Base-by-base conservation (phyloP, 2,797 vertebrate genomes). In the Atherinosoma microstoma region DNA sequence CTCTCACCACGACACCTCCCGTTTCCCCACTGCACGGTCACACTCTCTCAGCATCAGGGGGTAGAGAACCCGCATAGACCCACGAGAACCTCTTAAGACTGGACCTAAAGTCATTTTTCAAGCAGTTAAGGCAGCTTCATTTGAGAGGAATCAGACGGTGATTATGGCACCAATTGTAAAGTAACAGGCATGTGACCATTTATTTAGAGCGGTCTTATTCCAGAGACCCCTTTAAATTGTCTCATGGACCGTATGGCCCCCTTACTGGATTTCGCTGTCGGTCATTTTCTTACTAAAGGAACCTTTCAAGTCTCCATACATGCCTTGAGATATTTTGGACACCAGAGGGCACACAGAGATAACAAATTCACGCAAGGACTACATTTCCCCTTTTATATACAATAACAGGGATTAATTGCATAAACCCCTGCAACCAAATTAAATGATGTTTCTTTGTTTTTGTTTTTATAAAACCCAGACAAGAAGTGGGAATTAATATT, bases 21-120 rank as follows among this genome's bases (percentile, higher is more conserved):
- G 81, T 91, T 0, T 95, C 96, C 6, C 95, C 95, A 6, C 73
- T 90, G 22, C 92, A 86, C 51, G 73, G 74, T 0, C 85, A 76
- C 68, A 16, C 83, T 34, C 74, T 90, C 2, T 49, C 92, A 0
- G 67, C 78, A 1, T 59, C 90, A 62, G 80, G 73, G 1, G 32
- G 70, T 42, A 75, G 84, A 90, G 89, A 95, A 80, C 64, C 94
- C 67, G 64, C 94, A 66, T 88, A 95, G 95, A 64, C 69, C 88
- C 20, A 80, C 87, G 67, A 89, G 58, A 2, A 8, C 27, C 42
- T 35, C 42, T 54, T 2, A 15, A 40, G 54, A 64, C 66, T 40
- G 15, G 63, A 36, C 34, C 57, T 51, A 45, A 45, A 20, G 16
- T 45, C 6, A 45, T 20, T 20, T 20, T 45, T 6, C 42, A 20